Percentiles rank a stretch among this genome's conserved stretches.
These are phyloP conservation scores for Drosophila nebulosa DNA, from an alignment of 1,140 invertebrate genomes.

Conservation along the genomic window DNA sequence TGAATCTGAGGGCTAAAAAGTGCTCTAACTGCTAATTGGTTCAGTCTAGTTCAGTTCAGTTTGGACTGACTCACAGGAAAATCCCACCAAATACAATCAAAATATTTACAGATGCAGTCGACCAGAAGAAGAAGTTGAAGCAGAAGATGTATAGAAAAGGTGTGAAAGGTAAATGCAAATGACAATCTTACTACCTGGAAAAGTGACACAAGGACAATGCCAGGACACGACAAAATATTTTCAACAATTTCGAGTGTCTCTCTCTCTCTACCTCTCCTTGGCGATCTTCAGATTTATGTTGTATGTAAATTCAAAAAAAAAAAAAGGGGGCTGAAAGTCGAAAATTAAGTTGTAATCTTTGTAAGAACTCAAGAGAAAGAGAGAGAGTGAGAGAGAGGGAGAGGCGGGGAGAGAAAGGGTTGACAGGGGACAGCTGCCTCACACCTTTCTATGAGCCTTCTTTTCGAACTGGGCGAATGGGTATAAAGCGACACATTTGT, in stretches of 20 bases:
- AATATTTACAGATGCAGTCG: conserved; percentile 64
- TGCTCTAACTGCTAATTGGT: conserved; percentile 47
- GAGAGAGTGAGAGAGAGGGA: conserved; percentile 64
- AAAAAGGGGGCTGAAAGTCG: conserved; percentile 52
- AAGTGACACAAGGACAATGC: conserved; percentile 36
- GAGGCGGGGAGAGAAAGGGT: conserved; percentile 27
- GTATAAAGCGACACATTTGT: conserved; percentile 78
- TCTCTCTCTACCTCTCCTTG: conserved; percentile 19
- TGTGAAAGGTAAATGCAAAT: conserved; percentile 69
- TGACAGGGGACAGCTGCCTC: conserved; percentile 64
- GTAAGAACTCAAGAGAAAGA: conserved; percentile 56
- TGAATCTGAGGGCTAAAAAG: conserved; percentile 34
- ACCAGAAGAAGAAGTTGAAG: conserved; percentile 18
- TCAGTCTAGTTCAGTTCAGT: conserved; percentile 10
- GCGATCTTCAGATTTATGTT: conserved; percentile 69
- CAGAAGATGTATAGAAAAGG: conserved; percentile 28
- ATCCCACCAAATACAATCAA: conserved; percentile 62
- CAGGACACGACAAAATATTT: conserved; percentile 68
- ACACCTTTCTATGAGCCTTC: conserved; percentile 36
- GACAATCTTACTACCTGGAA: conserved; percentile 18
- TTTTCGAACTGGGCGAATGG: neutral
- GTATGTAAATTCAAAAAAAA: conserved; percentile 59
- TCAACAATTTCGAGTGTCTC: conserved; percentile 71
- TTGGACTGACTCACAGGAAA: neutral
- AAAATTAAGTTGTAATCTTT: conserved; percentile 80